Evolutionary conservation across 2,888 invertebrate genomes (phyloP), one percentile per base, ranked within the genome.

Genomic region (Hydrotaea cyrtoneurina): DNA sequence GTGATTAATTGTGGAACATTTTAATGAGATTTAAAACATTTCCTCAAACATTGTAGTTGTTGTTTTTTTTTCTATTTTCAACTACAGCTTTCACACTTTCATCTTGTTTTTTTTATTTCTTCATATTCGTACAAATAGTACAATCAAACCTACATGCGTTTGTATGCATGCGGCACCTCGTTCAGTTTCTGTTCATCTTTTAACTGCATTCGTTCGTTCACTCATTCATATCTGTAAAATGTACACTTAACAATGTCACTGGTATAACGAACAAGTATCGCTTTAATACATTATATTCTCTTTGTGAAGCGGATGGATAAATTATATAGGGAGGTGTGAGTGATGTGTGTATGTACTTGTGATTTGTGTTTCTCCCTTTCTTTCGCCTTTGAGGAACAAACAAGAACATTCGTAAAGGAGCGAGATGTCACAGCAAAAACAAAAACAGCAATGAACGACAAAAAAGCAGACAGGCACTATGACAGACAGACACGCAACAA

Each of bases 201-300:
- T 46, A 46, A 46, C 43, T 46, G 46, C 69, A 15, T 69, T 66
- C 62, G 8, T 62, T 62, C 59, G 59, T 66, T 21, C 4, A 39
- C 39, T 66, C 69, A 69, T 69, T 69, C 69, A 69, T 69, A 46
- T 69, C 69, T 69, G 15, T 69, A 69, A 69, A 69, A 76, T 72
- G 23, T 55, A 72, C 72, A 77, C 72, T 72, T 77, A 77, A 81
- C 55, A 81, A 72, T 76, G 64, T 53, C 76, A 72, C 64, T 57
- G 57, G 36, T 71, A 46, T 15, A 72, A 57, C 39, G 71, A 74
- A 59, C 13, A 53, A 78, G 69, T 74, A 36, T 26, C 21, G 53
- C 66, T 76, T 76, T 66, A 78, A 78, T 66, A 79, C 19, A 82
- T 46, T 80, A 23, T 55, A 85, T 82, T 82, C 82, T 80, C 82